Evolutionary conservation across 2,888 invertebrate species (phyloP).

Genomic region (Arrhopalites spinosus): DNA sequence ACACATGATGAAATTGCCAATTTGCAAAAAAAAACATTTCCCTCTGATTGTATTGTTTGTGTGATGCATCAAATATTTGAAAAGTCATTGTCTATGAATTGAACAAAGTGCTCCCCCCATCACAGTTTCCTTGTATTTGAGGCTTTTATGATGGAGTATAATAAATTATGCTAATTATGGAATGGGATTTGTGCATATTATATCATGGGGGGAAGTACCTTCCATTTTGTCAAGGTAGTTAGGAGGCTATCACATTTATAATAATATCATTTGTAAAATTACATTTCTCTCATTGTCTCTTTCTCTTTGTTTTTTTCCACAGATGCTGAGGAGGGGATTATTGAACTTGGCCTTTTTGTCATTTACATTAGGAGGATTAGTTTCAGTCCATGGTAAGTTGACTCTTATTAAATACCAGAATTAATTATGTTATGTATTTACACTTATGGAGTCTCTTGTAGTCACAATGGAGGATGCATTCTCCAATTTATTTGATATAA

Average conservation of each 20-base stretch:
- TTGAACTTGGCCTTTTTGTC: slow-evolving; percentile 55
- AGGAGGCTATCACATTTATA: neutral
- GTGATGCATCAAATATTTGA: too few relatives aligned
- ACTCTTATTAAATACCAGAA: slow-evolving; percentile 4
- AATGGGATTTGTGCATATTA: neutral
- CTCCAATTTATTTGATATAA: too few relatives aligned
- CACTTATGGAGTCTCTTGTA: too few relatives aligned
- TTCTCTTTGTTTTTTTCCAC: slow-evolving; percentile 38
- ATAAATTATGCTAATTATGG: slow-evolving; percentile 29
- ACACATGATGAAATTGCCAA: too few relatives aligned
- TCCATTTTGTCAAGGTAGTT: too few relatives aligned
- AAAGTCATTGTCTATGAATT: neutral
- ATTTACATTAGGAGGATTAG: slow-evolving; percentile 46
- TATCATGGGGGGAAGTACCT: neutral
- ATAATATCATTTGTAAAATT: neutral
- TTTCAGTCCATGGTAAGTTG: slow-evolving; percentile 55
- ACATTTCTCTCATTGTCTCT: neutral
- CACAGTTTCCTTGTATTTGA: neutral
- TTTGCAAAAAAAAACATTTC: too few relatives aligned
- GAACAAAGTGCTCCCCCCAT: neutral
- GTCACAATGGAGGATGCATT: too few relatives aligned
- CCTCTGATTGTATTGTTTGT: too few relatives aligned
- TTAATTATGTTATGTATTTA: neutral
- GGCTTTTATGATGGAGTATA: neutral
- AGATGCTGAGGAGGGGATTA: slow-evolving; percentile 55